phyloP scores from a whole-genome alignment of 2,113 vertebrate species.

The Zapornia atra region DNA sequence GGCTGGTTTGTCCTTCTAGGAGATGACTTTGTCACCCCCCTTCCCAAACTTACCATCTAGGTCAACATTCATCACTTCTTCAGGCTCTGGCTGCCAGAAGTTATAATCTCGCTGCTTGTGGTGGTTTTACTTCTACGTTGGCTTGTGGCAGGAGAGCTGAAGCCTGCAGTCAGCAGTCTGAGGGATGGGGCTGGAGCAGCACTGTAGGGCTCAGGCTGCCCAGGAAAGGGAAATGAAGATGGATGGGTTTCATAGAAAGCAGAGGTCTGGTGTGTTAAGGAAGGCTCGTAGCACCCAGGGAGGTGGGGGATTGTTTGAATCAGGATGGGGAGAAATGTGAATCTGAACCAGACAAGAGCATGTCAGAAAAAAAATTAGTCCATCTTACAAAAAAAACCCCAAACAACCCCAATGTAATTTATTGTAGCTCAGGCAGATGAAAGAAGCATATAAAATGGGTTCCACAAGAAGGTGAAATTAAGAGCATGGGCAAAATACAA shows the following conservation, averaged over 20 bases:
- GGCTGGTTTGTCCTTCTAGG: neutral
- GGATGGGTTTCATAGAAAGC: neutral
- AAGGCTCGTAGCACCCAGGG: neutral
- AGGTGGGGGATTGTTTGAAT: neutral
- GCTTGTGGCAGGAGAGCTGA: neutral
- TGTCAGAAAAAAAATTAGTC: neutral
- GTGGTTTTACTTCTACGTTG: neutral
- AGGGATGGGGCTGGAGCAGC: neutral
- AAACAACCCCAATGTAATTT: neutral
- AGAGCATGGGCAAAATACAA: neutral
- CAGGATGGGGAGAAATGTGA: neutral
- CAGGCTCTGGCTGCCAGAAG: neutral
- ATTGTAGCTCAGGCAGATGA: constrained; percentile 4
- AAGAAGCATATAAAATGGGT: neutral
- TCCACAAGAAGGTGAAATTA: constrained; percentile 11
- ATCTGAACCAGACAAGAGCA: neutral
- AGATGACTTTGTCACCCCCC: neutral
- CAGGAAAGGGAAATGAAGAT: neutral
- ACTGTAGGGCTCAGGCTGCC: neutral
- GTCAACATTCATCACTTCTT: neutral
- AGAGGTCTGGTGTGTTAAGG: neutral
- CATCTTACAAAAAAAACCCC: neutral
- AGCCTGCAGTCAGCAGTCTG: neutral
- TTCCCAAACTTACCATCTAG: neutral
- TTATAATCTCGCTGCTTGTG: neutral